Base-by-base conservation (phyloP, 2,113 vertebrate genomes). In the Maccullochella peelii region DNA sequence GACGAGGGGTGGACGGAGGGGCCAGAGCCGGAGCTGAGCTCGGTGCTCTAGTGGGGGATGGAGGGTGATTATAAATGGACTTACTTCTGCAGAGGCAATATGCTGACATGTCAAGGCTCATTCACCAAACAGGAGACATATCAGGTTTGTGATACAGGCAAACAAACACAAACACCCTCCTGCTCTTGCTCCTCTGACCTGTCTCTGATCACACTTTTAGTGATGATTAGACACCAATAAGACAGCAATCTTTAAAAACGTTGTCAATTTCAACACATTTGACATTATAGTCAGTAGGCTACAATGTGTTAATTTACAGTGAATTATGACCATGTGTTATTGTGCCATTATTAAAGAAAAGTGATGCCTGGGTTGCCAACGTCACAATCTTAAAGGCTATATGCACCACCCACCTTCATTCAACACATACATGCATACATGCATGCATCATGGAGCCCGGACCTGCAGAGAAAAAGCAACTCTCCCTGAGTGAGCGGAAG, bases 41-140 rank as follows among this genome's bases (percentile, higher is more conserved):
- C 16, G 42, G 59, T 47, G 77, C 74, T 79, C 79, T 55, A 20
- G 58, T 83, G 89, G 83, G 87, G 88, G 76, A 27, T 66, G 78
- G 70, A 75, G 85, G 81, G 72, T 86, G 87, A 88, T 91, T 86
- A 77, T 73, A 90, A 92, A 78, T 93, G 84, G 94, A 93, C 88
- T 91, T 89, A 83, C 80, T 91, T 94, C 82, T 89, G 88, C 85
- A 83, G 91, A 93, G 89, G 87, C 91, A 93, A 87, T 85, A 91
- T 91, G 90, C 82, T 92, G 91, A 89, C 88, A 91, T 89, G 93
- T 94, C 92, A 94, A 92, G 89, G 86, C 86, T 88, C 86, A 88
- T 91, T 93, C 89, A 90, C 27, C 86, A 80, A 86, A 91, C 85
- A 94, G 86, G 83, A 70, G 89, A 91, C 81, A 52, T 67, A 54